phyloP scores from a whole-genome alignment of 1,140 invertebrate species.

The Coenobita brevimanus region DNA sequence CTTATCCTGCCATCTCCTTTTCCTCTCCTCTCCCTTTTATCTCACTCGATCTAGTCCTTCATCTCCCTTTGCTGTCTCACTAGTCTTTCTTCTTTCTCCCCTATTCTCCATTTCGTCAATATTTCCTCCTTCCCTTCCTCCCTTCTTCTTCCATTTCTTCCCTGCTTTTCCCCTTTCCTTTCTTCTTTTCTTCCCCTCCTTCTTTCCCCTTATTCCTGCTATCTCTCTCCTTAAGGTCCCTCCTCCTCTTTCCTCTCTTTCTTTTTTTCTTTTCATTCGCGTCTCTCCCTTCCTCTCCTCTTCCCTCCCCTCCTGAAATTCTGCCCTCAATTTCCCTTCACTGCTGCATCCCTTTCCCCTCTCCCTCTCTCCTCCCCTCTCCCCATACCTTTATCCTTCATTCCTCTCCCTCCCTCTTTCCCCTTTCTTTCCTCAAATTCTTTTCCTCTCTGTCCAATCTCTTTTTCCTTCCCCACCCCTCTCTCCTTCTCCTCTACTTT shows the following conservation, averaged over 20 bases:
- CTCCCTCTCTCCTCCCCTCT: background rate
- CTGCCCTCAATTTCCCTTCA: background rate
- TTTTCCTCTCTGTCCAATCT: too few relatives aligned
- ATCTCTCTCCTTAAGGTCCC: background rate
- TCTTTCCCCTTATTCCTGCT: background rate
- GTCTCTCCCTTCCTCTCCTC: background rate
- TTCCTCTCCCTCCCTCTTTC: too few relatives aligned
- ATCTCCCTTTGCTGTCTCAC: background rate
- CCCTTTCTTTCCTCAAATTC: too few relatives aligned
- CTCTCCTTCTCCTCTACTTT: background rate
- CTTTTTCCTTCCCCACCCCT: too few relatives aligned
- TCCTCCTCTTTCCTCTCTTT: background rate
- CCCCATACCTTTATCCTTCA: too few relatives aligned
- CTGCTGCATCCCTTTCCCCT: background rate
- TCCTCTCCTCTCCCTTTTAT: too few relatives aligned
- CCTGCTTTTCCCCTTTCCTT: background rate
- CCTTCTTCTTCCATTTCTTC: background rate
- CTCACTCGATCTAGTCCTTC: background rate
- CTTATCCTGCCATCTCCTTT: background rate
- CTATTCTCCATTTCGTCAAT: background rate
- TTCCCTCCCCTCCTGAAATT: background rate
- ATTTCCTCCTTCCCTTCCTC: too few relatives aligned
- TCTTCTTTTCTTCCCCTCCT: background rate
- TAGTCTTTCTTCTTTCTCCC: background rate
- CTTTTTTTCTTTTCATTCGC: background rate